phyloP scores from a whole-genome alignment of 53 echinoderm and acorn worm genomes.

The Luidia sarsii region DNA sequence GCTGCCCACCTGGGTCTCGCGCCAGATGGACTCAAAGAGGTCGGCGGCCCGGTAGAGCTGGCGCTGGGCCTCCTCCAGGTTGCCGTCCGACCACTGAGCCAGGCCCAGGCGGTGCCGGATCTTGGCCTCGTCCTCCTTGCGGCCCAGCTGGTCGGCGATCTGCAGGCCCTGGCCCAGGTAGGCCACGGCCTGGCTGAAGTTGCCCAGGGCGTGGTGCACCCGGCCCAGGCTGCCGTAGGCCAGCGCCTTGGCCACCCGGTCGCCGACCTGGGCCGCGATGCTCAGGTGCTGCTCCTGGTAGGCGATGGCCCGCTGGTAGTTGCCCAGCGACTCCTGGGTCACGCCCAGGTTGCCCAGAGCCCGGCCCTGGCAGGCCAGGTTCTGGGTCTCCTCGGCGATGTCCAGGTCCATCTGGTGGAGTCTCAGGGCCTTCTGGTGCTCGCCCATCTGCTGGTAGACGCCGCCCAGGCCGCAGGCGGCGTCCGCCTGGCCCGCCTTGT shows the following conservation, averaged over 20 bases:
- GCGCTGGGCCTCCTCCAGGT: conserved; percentile 87
- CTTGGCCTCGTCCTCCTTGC: conserved; percentile 97
- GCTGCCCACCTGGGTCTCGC: conserved; percentile 77
- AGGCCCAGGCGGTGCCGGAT: conserved; percentile 96
- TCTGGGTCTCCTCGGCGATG: conserved; percentile 88
- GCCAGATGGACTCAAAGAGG: conserved; percentile 91
- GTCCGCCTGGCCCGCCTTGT: conserved; percentile 89
- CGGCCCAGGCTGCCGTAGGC: conserved; percentile 95
- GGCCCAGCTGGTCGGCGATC: conserved; percentile 94
- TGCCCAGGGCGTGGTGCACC: conserved; percentile 92
- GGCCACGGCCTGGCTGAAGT: conserved; percentile 88
- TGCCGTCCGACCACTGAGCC: conserved; percentile 89
- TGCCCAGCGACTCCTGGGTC: conserved; percentile 91
- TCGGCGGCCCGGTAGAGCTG: conserved; percentile 94
- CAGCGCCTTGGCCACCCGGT: conserved; percentile 83
- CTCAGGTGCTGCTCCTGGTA: conserved; percentile 99
- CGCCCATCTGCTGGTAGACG: conserved; percentile 96
- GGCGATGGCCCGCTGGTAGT: conserved; percentile 96
- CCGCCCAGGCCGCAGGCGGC: conserved; percentile 97
- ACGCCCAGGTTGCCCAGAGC: conserved; percentile 97
- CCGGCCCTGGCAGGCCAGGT: conserved; percentile 90
- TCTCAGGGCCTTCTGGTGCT: conserved; percentile 88
- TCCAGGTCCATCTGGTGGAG: conserved; percentile 91
- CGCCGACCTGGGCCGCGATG: conserved; percentile 95
- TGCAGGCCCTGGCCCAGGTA: conserved; percentile 95